Evolutionary conservation across 2,113 vertebrate genomes (phyloP).

Genomic region (Bujurquina vittata): DNA sequence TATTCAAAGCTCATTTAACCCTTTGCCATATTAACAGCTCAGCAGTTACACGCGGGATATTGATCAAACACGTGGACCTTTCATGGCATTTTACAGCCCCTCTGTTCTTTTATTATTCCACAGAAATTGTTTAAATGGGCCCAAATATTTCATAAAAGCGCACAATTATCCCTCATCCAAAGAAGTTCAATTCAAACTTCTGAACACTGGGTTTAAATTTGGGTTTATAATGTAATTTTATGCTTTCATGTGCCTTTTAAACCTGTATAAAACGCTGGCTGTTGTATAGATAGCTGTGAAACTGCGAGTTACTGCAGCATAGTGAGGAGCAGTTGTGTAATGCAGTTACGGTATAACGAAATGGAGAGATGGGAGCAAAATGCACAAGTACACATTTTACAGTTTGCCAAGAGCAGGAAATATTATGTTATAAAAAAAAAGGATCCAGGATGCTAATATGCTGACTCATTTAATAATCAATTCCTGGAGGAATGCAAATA

Average conservation of each 20-base stretch:
- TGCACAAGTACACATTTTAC: background rate
- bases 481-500: background rate
- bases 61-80: background rate
- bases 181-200: background rate
- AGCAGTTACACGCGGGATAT: background rate
- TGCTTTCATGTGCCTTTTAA: background rate
- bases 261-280: background rate
- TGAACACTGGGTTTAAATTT: background rate
- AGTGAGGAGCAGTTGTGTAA: background rate
- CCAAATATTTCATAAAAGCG: background rate
- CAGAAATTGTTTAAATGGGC: background rate
- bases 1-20: constrained; percentile 31
- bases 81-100: background rate
- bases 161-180: background rate
- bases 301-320: background rate
- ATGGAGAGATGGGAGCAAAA: background rate
- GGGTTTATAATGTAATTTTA: background rate
- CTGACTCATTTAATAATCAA: constrained; percentile 32
- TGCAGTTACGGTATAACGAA: background rate
- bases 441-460: constrained; percentile 8
- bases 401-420: background rate
- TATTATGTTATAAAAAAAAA: constrained; percentile 2
- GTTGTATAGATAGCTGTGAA: background rate
- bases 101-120: background rate
- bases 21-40: background rate